phyloP scores from a whole-genome alignment of 23 tunicate genomes.

The Pegea sp. region DNA sequence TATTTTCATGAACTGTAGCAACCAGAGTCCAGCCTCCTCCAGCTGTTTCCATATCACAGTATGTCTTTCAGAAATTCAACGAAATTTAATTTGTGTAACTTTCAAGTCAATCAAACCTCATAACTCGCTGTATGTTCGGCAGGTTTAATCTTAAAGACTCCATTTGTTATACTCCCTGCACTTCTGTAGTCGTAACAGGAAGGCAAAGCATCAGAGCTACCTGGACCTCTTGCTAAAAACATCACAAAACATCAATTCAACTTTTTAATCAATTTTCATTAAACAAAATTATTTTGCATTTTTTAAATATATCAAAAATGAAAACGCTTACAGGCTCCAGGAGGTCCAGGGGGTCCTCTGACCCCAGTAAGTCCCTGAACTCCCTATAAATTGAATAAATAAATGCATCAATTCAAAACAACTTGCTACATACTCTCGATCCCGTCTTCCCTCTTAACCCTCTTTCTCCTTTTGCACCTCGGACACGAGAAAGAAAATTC shows the following conservation, averaged over 20 bases:
- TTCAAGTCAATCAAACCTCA: too few species aligned
- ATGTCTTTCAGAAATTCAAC: slow-evolving; percentile 7
- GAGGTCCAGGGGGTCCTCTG: slow-evolving; percentile 42
- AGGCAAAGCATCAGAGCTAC: slow-evolving; percentile 6
- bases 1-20: slow-evolving; percentile 72
- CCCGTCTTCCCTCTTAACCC: slow-evolving; percentile 84
- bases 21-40: slow-evolving; percentile 88
- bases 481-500: slow-evolving; percentile 39
- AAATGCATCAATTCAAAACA: neutral
- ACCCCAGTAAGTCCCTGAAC: slow-evolving; percentile 37
- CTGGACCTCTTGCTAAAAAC: slow-evolving; percentile 12
- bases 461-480: slow-evolving; percentile 74
- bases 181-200: slow-evolving; percentile 40
- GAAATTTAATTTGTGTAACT: neutral
- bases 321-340: slow-evolving; percentile 30
- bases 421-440: slow-evolving; percentile 22
- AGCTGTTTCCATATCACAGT: slow-evolving; percentile 51
- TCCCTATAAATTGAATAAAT: too few species aligned
- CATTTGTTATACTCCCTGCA: slow-evolving; percentile 10
- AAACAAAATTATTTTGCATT: too few species aligned
- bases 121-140: slow-evolving; percentile 17
- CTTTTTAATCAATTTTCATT: too few species aligned
- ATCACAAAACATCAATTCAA: too few species aligned
- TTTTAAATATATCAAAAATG: neutral
- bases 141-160: slow-evolving; percentile 56